Evolutionary conservation across 2,888 invertebrate species (phyloP).

Genomic region (Mamestra brassicae): DNA sequence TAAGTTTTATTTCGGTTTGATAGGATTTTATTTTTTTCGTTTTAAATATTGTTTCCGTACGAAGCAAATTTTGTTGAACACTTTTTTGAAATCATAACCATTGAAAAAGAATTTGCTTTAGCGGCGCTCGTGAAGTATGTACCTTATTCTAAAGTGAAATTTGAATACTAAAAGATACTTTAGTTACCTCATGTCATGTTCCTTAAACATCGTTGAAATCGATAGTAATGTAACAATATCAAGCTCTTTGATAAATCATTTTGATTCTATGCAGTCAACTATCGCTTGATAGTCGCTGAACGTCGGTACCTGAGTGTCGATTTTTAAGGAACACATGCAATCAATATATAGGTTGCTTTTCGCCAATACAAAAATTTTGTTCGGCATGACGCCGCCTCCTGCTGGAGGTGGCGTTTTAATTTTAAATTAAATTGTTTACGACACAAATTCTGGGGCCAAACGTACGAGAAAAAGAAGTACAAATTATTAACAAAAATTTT

Average conservation of each 20-base stretch:
- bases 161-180: conserved; percentile 55
- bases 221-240: conserved; percentile 36
- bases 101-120: conserved; percentile 60
- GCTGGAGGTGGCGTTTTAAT: conserved; percentile 62
- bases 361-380: conserved; percentile 47
- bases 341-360: conserved; percentile 41
- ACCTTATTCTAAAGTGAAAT: conserved; percentile 62
- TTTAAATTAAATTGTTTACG: conserved; percentile 70
- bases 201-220: conserved; percentile 53
- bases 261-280: conserved; percentile 24
- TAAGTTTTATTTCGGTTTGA: conserved; percentile 80
- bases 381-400: conserved; percentile 36
- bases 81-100: conserved; percentile 48
- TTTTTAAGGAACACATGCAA: conserved; percentile 61
- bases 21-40: conserved; percentile 74
- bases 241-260: conserved; percentile 31
- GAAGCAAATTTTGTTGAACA: conserved; percentile 67
- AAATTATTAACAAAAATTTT: conserved; percentile 83
- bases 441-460: conserved; percentile 88
- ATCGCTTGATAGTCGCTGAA: conserved; percentile 18
- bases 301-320: conserved; percentile 49
- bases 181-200: conserved; percentile 62
- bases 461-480: conserved; percentile 87
- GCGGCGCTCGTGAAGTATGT: conserved; percentile 65
- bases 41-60: conserved; percentile 66